Evolutionary conservation across 2,797 vertebrate genomes (phyloP).

Genomic region (Acanthornis magna): DNA sequence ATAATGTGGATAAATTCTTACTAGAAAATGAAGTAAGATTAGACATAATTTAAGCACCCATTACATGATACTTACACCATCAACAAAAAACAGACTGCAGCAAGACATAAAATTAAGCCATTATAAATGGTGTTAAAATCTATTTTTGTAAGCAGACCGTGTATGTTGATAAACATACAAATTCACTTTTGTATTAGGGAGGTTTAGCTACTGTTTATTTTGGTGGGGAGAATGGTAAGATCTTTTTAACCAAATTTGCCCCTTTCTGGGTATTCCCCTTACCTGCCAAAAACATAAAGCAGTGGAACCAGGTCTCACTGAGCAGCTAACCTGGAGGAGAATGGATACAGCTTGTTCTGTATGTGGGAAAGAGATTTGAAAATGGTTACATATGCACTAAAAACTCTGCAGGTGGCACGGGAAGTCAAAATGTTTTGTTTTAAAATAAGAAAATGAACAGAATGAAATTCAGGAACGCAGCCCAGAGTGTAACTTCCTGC

Average conservation of each 20-base stretch:
- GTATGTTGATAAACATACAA: neutral
- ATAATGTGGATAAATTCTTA: neutral
- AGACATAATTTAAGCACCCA: neutral
- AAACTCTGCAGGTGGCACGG: slow-evolving; percentile 40
- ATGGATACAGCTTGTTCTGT: neutral
- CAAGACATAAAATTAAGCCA: neutral
- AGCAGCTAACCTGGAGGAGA: neutral
- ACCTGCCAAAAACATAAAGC: neutral
- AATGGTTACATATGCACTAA: slow-evolving; percentile 18
- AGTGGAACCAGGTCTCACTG: slow-evolving; percentile 13
- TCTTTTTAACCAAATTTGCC: neutral
- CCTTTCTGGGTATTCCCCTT: slow-evolving; percentile 22
- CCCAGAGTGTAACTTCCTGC: slow-evolving; percentile 55
- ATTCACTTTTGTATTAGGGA: neutral
- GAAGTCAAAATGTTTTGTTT: slow-evolving; percentile 47
- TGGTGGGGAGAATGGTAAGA: neutral
- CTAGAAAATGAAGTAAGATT: neutral
- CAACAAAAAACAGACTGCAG: neutral
- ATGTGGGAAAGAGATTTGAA: neutral
- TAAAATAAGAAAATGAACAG: slow-evolving; percentile 50
- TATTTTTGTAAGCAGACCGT: neutral
- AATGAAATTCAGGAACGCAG: slow-evolving; percentile 43
- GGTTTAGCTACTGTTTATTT: neutral
- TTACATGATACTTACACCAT: neutral
- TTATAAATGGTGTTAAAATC: neutral